Evolutionary conservation across 1,140 invertebrate species (phyloP).

Genomic region (Teleopsis dalmanni): DNA sequence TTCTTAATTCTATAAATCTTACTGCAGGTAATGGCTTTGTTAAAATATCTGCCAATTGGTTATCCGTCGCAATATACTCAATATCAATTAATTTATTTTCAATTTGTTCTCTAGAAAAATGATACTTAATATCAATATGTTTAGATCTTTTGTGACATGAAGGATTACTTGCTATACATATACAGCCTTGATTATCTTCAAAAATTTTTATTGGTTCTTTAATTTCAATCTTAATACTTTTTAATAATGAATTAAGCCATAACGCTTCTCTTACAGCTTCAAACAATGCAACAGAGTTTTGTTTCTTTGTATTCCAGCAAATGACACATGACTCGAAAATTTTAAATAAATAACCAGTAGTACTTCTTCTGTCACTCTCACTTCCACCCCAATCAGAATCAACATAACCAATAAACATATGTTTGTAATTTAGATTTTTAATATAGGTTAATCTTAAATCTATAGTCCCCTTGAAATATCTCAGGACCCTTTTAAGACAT

Average conservation of each 20-base stretch:
- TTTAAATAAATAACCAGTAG: neutral
- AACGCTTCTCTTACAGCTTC: neutral
- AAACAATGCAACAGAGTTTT: neutral
- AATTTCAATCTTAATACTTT: constrained; percentile 10
- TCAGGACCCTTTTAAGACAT: constrained; percentile 25
- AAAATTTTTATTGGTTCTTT: constrained; percentile 9
- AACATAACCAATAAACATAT: neutral
- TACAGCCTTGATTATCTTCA: constrained; percentile 8
- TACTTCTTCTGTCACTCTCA: neutral
- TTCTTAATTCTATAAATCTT: constrained; percentile 16
- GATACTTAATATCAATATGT: constrained; percentile 13
- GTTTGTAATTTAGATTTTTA: constrained; percentile 13
- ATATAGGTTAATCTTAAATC: constrained; percentile 28
- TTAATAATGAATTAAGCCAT: neutral
- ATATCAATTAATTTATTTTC: constrained; percentile 6
- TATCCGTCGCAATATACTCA: constrained; percentile 17
- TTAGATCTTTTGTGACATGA: constrained; percentile 6
- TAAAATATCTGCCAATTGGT: constrained; percentile 18
- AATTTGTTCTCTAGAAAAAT: constrained; percentile 13
- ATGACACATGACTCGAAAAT: neutral
- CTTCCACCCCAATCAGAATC: constrained; percentile 15
- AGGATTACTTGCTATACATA: neutral
- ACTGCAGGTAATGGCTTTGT: constrained; percentile 16
- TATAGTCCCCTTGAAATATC: constrained; percentile 31
- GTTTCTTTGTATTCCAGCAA: neutral